phyloP scores from a whole-genome alignment of 2,888 invertebrate genomes.

The Heliconius ismenius region DNA sequence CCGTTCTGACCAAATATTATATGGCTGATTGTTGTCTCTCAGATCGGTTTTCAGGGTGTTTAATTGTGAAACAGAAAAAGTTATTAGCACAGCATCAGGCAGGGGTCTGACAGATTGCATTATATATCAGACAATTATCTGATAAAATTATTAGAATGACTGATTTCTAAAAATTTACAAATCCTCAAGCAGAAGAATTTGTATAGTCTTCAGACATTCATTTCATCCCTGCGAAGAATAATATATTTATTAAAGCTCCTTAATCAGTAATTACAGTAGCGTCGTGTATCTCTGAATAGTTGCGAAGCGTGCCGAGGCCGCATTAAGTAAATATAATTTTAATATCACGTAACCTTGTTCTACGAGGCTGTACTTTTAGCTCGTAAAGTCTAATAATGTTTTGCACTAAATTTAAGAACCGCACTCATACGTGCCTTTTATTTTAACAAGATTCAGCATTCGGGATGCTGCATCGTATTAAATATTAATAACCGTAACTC shows the following conservation, averaged over 20 bases:
- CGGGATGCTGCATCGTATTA: conserved; percentile 17
- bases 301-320: conserved; percentile 33
- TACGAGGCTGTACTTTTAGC: conserved; percentile 39
- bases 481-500: conserved; percentile 8
- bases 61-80: too few species aligned
- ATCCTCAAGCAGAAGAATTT: background rate
- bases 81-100: too few species aligned
- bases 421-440: conserved; percentile 40
- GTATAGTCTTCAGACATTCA: background rate
- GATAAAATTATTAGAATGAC: too few species aligned
- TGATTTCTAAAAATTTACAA: background rate
- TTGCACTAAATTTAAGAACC: conserved; percentile 41
- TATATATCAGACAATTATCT: too few species aligned
- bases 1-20: too few species aligned
- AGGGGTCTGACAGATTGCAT: too few species aligned
- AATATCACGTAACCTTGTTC: conserved; percentile 42
- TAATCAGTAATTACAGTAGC: conserved; percentile 30
- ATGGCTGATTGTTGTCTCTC: too few species aligned
- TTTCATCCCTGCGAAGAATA: background rate
- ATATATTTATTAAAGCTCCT: conserved; percentile 14
- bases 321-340: conserved; percentile 43
- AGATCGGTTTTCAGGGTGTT: too few species aligned
- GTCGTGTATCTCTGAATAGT: conserved; percentile 35
- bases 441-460: conserved; percentile 36
- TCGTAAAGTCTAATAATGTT: conserved; percentile 42